Evolutionary conservation across 2,113 vertebrate genomes (phyloP).

Genomic region (Rhineura floridana): DNA sequence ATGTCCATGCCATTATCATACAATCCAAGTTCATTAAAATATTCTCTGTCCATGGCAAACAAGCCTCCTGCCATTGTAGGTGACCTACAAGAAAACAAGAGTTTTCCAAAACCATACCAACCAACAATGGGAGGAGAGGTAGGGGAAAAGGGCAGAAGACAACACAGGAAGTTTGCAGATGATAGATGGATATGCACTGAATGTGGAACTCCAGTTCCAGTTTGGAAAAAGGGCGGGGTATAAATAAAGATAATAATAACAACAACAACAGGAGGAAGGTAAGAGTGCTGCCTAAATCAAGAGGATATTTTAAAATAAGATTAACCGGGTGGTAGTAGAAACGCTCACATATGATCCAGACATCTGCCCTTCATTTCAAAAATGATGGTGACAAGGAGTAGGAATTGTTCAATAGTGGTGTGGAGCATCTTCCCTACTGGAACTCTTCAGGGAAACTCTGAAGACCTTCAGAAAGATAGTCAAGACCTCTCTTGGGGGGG

Average conservation of each 20-base stretch:
- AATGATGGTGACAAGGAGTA: neutral
- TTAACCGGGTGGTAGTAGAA: neutral
- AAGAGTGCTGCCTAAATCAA: neutral
- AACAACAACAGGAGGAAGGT: neutral
- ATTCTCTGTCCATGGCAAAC: conserved; percentile 95
- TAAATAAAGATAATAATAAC: too few relatives aligned
- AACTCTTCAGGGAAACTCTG: neutral
- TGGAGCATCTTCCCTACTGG: neutral
- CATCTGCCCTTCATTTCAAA: neutral
- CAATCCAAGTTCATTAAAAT: conserved; percentile 91
- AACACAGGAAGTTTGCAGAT: neutral
- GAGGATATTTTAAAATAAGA: neutral
- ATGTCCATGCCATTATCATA: conserved; percentile 98
- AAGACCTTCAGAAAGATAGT: neutral
- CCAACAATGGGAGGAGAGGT: neutral
- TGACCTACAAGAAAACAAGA: conserved; percentile 78
- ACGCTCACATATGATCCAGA: neutral
- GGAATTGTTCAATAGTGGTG: too few relatives aligned
- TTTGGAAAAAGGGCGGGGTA: too few relatives aligned
- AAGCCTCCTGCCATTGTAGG: conserved; percentile 97
- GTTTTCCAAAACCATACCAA: neutral
- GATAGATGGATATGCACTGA: neutral
- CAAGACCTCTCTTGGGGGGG: too few relatives aligned
- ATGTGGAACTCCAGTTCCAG: neutral
- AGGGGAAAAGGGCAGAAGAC: too few relatives aligned